Percentiles rank a stretch among this genome's conserved stretches.
Conservation (phyloP, 2,797 vertebrate genomes). For the Anabacerthia variegaticeps region DNA sequence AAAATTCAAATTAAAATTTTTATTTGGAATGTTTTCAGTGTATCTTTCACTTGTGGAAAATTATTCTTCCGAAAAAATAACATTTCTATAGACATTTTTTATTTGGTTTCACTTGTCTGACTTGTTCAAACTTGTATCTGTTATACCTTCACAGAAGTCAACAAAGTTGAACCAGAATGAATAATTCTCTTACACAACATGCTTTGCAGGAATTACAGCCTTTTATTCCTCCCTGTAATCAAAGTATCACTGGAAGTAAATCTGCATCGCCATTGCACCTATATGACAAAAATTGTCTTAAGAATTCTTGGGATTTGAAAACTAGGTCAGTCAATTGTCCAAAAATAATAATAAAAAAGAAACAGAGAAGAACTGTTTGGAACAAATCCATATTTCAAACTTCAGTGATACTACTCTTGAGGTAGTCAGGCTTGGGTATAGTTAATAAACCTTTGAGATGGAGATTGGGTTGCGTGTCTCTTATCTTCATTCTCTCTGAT, state of each 20-base stretch:
- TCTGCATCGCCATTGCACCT: neutral
- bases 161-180: neutral
- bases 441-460: constrained; percentile 62
- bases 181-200: neutral
- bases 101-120: neutral
- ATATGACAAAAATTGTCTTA: neutral
- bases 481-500: constrained; percentile 42
- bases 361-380: neutral
- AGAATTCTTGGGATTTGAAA: neutral
- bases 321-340: constrained; percentile 32
- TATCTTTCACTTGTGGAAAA: neutral
- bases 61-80: neutral
- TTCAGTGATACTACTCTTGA: neutral
- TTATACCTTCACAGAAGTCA: neutral
- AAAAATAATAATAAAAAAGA: neutral
- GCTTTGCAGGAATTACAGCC: neutral
- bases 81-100: neutral
- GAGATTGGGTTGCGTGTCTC: constrained; percentile 41
- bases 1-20: neutral
- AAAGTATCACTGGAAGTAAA: neutral
- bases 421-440: neutral
- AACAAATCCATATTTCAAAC: neutral
- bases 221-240: neutral
- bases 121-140: neutral
- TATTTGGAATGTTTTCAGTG: neutral